Conservation (phyloP, 2,888 invertebrate genomes). For the Megaustenia siamemsis region DNA sequence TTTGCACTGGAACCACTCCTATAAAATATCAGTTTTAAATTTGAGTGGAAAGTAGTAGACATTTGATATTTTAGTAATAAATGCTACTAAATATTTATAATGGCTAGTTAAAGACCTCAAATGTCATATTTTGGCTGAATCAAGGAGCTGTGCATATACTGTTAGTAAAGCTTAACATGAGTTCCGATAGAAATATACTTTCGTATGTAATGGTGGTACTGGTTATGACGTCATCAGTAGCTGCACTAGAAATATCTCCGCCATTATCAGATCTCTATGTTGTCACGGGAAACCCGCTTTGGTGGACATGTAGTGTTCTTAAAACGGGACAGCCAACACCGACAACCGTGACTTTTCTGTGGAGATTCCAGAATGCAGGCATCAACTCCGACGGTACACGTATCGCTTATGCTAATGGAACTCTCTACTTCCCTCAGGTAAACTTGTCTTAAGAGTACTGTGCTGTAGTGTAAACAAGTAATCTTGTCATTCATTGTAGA, state of each 20-base stretch:
- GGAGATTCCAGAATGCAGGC: conserved; percentile 19
- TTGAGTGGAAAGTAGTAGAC: too few relatives aligned
- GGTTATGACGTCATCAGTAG: not conserved
- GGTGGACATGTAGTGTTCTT: conserved; percentile 32
- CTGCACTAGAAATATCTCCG: not conserved
- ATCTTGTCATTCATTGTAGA: not conserved
- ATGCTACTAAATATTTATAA: too few relatives aligned
- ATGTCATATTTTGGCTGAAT: too few relatives aligned
- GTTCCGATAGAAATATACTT: too few relatives aligned
- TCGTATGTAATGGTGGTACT: not conserved
- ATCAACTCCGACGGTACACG: not conserved
- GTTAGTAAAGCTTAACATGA: too few relatives aligned
- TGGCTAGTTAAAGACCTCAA: too few relatives aligned
- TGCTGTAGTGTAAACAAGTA: not conserved
- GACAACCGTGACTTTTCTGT: not conserved
- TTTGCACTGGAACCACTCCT: too few relatives aligned
- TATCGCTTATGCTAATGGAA: conserved; percentile 11
- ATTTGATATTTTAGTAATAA: too few relatives aligned
- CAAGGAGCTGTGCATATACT: too few relatives aligned
- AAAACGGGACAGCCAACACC: not conserved
- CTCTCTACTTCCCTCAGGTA: conserved; percentile 34
- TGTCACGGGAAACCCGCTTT: not conserved
- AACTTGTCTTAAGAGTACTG: too few relatives aligned
- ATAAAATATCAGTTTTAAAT: too few relatives aligned
- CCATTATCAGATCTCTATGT: conserved; percentile 19